Base-by-base conservation (phyloP, 2,113 vertebrate species). In the Corythaixoides concolor region DNA sequence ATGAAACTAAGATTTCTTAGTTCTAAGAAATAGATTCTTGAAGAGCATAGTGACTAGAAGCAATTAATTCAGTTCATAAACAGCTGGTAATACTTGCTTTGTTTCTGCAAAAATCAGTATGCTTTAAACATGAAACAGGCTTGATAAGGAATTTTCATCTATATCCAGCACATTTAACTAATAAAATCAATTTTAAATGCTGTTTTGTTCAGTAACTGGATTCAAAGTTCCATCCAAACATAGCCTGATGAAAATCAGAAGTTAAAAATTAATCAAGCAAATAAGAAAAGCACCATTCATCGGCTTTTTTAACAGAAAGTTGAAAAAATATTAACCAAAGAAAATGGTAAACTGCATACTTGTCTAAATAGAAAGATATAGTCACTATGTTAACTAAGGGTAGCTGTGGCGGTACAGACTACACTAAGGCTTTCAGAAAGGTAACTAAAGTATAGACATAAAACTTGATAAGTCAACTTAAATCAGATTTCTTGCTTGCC, bases 131-230 rank as follows among this genome's bases (percentile, higher is more conserved):
- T 33, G 64, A 84, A 82, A 82, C 32, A 85, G 39, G 67, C 37
- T 68, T 87, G 64, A 88, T 93, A 94, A 91, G 41, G 35, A 53
- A 37, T 85, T 92, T 86, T 74, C 11, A 0, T 75, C 72, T 67
- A 53, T 45, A 87, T 72, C 33, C 52, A 58, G 33, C 41, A 83
- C 15, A 64, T 39, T 91, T 89, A 94, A 60, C 49, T 85, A 91
- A 69, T 41, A 10, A 89, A 93, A 89, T 62, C 30, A 69, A 47
- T 70, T 87, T 76, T 53, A 96, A 91, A 95, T 69, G 41, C 39
- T 85, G 2, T 79, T 94, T 97, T 93, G 39, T 93, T 94, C 88
- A 85, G 79, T 89, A 93, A 73, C 72, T 91, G 70, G 41, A 85
- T 88, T 85, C 70, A 12, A 73, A 53, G 94, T 96, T 88, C 85